Evolutionary conservation across 2,113 vertebrate genomes (phyloP), one percentile per base, ranked within the genome.

Genomic region (Andinoacara biseriatus): DNA sequence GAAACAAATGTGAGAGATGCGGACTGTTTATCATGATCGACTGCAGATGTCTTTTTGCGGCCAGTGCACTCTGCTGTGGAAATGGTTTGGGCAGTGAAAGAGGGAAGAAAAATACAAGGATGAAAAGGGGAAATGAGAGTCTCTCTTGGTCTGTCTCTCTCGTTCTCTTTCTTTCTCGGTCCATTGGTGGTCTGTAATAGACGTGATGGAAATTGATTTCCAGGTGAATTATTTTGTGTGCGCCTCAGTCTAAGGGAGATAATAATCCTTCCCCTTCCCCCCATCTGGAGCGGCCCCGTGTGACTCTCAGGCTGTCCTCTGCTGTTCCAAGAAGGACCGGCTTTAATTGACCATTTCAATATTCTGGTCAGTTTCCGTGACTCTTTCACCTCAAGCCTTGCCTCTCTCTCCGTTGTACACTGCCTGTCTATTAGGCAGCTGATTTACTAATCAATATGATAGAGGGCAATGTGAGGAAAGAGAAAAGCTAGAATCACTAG

Each of bases 181-280:
- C 93, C 80, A 90, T 93, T 83, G 78, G 35, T 81, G 75, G 59
- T 82, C 86, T 35, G 85, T 92, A 93, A 95, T 93, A 87, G 84
- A 89, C 49, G 82, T 90, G 91, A 94, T 94, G 89, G 86, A 95
- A 95, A 95, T 95, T 92, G 94, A 95, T 95, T 94, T 95, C 85
- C 90, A 76, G 92, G 92, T 92, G 91, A 94, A 93, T 95, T 95
- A 95, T 94, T 94, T 75, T 38, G 58, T 40, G 78, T 18, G 59
- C 58, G 81, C 82, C 78, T 87, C 76, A 82, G 81, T 85, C 86
- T 89, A 22, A 13, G 24, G 31, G 57, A 86, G 87, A 90, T 85
- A 80, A 84, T 89, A 85, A 85, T 83, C 81, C 59, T 10, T 29
- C 58, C 35, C 43, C 63, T 29, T 22, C 14, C 38, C 29, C 49